Conservation (phyloP, 2,888 invertebrate genomes). For the Tachystola acroxantha region DNA sequence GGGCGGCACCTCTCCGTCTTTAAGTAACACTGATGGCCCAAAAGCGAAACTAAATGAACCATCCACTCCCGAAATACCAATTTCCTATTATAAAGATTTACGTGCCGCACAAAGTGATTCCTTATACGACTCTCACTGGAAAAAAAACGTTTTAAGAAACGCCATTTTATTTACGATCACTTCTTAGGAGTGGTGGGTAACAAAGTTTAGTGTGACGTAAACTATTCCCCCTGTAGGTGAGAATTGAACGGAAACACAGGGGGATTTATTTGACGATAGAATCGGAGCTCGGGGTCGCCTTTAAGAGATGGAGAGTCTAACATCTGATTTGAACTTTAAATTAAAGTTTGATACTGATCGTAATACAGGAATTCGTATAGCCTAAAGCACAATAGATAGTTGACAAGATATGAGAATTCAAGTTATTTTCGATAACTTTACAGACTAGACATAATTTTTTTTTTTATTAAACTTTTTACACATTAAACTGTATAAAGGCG, state of each 20-base stretch:
- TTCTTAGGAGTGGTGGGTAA: constrained; percentile 32
- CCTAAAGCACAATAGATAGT: too few species aligned
- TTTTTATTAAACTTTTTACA: too few species aligned
- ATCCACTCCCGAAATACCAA: constrained; percentile 19
- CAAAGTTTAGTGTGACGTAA: constrained; percentile 42
- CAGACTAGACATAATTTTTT: too few species aligned
- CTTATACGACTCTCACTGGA: constrained; percentile 27
- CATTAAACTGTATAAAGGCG: too few species aligned
- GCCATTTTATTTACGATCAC: constrained; percentile 42
- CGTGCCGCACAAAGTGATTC: constrained; percentile 38
- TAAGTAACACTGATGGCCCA: not conserved
- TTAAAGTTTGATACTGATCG: too few species aligned
- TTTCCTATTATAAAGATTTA: constrained; percentile 44
- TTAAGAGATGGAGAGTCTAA: not conserved
- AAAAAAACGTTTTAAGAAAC: constrained; percentile 43
- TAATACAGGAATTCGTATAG: too few species aligned
- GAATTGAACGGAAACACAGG: constrained; percentile 9
- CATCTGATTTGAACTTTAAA: constrained; percentile 8
- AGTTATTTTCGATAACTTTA: too few species aligned
- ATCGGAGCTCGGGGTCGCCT: constrained; percentile 15
- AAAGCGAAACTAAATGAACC: constrained; percentile 5
- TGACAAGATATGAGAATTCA: too few species aligned
- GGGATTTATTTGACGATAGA: constrained; percentile 19
- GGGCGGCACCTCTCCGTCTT: too few species aligned
- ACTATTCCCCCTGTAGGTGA: constrained; percentile 18